Percentiles rank a stretch among this genome's conserved stretches.
Conservation (phyloP, 2,888 invertebrate genomes). For the Timema cristinae region DNA sequence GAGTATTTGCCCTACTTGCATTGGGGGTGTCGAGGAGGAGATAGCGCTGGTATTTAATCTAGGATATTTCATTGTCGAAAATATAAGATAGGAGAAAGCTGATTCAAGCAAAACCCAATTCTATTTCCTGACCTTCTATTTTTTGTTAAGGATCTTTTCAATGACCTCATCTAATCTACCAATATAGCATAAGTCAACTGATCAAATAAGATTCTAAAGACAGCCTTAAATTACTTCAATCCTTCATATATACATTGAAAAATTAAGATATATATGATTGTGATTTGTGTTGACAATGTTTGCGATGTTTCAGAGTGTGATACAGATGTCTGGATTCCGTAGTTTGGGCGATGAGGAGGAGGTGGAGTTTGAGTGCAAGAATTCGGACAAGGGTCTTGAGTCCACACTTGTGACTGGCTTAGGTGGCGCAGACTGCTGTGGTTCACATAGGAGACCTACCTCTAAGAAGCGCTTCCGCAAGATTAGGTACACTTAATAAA, state of each 20-base stretch:
- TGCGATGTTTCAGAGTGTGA: conserved; percentile 71
- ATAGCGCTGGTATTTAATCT: no score
- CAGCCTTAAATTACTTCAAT: no score
- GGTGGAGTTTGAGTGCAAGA: conserved; percentile 81
- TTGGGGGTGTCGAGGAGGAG: no score
- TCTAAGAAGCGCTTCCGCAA: conserved; percentile 79
- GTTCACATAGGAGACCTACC: conserved; percentile 75
- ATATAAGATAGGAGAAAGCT: no score
- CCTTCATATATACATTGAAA: conserved; percentile 5
- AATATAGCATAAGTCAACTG: no score
- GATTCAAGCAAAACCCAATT: no score
- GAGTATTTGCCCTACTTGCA: no score
- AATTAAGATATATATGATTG: conserved; percentile 21
- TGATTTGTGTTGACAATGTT: conserved; percentile 25
- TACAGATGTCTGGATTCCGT: conserved; percentile 85
- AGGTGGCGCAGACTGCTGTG: conserved; percentile 71
- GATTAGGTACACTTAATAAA: conserved; percentile 59
- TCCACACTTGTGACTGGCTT: conserved; percentile 81
- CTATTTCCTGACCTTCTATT: no score
- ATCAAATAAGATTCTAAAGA: no score
- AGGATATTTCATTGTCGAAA: no score
- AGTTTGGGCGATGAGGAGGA: conserved; percentile 84
- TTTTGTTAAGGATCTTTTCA: no score
- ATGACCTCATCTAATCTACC: no score
- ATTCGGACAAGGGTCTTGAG: conserved; percentile 81